A percentile compares a stretch with the other conserved stretches of the same genome.
These are phyloP conservation scores for Nasalis larvatus DNA, from an alignment of 2,113 vertebrate species.

Conservation along the genomic window DNA sequence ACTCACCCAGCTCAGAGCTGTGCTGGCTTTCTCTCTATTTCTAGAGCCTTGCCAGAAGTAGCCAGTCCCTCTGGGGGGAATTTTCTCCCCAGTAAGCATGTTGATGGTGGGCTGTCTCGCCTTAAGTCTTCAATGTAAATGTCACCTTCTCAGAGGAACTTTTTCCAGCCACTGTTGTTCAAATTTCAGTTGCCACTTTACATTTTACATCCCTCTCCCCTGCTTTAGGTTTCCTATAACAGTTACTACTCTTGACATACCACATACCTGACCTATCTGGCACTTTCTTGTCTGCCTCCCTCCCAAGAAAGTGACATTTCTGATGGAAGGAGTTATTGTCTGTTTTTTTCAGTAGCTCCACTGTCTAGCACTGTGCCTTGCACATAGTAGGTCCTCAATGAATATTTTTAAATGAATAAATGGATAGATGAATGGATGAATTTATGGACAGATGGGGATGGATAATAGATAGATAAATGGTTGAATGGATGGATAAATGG, in stretches of 20 bases:
- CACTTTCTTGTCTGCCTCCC: background rate
- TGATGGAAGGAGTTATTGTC: too few relatives aligned
- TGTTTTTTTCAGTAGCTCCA: background rate
- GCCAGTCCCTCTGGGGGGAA: background rate
- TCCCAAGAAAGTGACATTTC: background rate
- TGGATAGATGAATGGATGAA: background rate
- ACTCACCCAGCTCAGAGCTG: rapidly evolving
- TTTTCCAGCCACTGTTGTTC: background rate
- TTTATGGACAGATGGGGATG: background rate
- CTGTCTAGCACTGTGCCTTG: background rate
- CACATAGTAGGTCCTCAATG: rapidly evolving
- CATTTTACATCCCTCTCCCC: too few relatives aligned
- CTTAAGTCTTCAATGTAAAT: background rate
- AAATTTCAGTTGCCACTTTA: background rate
- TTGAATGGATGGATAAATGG: background rate
- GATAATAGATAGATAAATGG: too few relatives aligned
- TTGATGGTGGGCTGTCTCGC: too few relatives aligned
- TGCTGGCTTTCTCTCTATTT: background rate
- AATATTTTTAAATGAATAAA: background rate
- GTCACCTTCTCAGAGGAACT: too few relatives aligned
- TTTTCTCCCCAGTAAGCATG: background rate
- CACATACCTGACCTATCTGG: rapidly evolving
- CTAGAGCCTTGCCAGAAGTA: rapidly evolving
- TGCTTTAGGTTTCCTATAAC: background rate
- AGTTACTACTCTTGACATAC: rapidly evolving